Conservation (phyloP, 30 jellyfish, hydroid and myxozoan genomes). For the Nemopilema nomurai region DNA sequence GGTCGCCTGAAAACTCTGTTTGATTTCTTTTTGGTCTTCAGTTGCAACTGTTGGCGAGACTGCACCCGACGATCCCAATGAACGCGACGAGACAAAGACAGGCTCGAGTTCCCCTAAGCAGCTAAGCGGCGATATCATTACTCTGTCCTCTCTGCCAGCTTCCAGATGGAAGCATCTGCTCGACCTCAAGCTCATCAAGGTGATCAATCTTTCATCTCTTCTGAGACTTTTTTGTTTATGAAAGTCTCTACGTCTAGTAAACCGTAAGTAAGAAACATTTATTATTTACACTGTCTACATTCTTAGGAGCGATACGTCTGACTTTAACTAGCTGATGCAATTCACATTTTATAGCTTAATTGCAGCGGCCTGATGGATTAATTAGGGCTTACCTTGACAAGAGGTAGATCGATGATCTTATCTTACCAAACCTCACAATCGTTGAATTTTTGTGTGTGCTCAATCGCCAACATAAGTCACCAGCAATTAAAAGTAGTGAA, state of each 20-base stretch:
- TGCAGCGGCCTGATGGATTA: neutral
- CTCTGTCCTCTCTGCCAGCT: conserved; percentile 93
- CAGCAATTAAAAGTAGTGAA: too few relatives aligned
- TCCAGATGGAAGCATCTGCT: conserved; percentile 90
- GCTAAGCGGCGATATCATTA: conserved; percentile 63
- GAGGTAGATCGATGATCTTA: neutral
- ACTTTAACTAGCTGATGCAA: neutral
- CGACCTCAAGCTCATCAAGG: conserved; percentile 90
- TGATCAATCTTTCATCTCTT: conserved; percentile 14
- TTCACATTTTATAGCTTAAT: neutral
- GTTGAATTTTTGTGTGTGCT: neutral
- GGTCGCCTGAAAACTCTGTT: neutral
- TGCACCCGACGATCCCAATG: conserved; percentile 16
- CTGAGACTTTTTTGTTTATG: neutral
- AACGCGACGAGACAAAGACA: neutral
- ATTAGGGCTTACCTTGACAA: neutral
- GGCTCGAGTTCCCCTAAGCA: conserved; percentile 80
- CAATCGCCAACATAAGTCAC: too few relatives aligned
- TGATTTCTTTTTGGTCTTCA: neutral
- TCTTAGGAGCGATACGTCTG: neutral
- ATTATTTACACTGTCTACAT: neutral
- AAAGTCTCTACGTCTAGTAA: neutral
- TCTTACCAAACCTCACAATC: neutral
- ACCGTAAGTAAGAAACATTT: neutral
- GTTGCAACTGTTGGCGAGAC: conserved; percentile 7